Conservation (phyloP, 2,797 vertebrate genomes). For the Gobio occitaniae region DNA sequence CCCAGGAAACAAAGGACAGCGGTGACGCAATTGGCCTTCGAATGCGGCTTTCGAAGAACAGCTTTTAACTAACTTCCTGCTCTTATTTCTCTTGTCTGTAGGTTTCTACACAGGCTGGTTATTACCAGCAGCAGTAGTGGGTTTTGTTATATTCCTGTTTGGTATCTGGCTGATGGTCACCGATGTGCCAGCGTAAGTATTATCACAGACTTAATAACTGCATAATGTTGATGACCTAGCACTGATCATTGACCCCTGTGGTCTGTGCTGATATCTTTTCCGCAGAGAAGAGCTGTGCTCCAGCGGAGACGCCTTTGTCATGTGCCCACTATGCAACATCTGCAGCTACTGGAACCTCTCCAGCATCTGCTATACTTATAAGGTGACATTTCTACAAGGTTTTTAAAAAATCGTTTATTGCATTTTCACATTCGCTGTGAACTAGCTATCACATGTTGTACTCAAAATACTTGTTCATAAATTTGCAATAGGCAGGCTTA, state of each 20-base stretch:
- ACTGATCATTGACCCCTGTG: conserved; percentile 59
- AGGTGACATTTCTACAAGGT: conserved; percentile 70
- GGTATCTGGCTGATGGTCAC: conserved; percentile 78
- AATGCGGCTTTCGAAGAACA: neutral
- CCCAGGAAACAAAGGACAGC: too few relatives aligned
- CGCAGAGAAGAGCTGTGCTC: conserved; percentile 80
- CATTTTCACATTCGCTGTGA: neutral
- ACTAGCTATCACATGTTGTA: neutral
- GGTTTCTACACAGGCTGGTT: conserved; percentile 86
- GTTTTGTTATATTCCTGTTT: conserved; percentile 81
- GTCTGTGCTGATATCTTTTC: conserved; percentile 40
- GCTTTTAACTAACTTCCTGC: neutral
- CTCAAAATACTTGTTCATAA: conserved; percentile 10
- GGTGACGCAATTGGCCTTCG: too few relatives aligned
- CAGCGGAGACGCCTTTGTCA: conserved; percentile 74
- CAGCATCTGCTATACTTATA: conserved; percentile 79
- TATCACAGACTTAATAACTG: neutral
- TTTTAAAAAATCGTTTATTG: neutral
- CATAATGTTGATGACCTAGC: neutral
- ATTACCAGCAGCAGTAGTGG: conserved; percentile 79
- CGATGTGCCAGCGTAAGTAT: conserved; percentile 80
- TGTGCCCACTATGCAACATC: conserved; percentile 83
- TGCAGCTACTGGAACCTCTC: conserved; percentile 78
- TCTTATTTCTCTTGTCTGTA: conserved; percentile 49
- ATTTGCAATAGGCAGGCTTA: conserved; percentile 76